Conservation (phyloP, 1,140 invertebrate genomes). For the Drosophila melanogaster region Release_6_plus_ISO1_MT NT_033777.3:14043501-14044000, state of each 20-base stretch:
- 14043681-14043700: slow-evolving; percentile 68
- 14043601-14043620: slow-evolving; percentile 77
- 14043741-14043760: no score
- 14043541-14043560: neutral
- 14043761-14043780: slow-evolving; percentile 73
- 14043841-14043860: slow-evolving; percentile 70
- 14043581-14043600: slow-evolving; percentile 31
- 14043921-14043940: slow-evolving; percentile 35
- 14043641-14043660: slow-evolving; percentile 6
- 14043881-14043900: slow-evolving; percentile 42
- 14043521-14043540: no score
- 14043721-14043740: no score
- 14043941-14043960: slow-evolving; percentile 55
- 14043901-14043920: slow-evolving; percentile 58
- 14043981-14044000: slow-evolving; percentile 37
- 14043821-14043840: slow-evolving; percentile 81
- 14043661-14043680: slow-evolving; percentile 59
- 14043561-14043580: slow-evolving; percentile 9
- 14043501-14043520: no score
- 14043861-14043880: slow-evolving; percentile 31
- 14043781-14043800: slow-evolving; percentile 72
- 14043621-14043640: slow-evolving; percentile 64
- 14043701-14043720: neutral
- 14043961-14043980: slow-evolving; percentile 47
- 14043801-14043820: slow-evolving; percentile 82